Evolutionary conservation across 2,113 vertebrate species (phyloP).

Genomic region (Actinemys pallida): DNA sequence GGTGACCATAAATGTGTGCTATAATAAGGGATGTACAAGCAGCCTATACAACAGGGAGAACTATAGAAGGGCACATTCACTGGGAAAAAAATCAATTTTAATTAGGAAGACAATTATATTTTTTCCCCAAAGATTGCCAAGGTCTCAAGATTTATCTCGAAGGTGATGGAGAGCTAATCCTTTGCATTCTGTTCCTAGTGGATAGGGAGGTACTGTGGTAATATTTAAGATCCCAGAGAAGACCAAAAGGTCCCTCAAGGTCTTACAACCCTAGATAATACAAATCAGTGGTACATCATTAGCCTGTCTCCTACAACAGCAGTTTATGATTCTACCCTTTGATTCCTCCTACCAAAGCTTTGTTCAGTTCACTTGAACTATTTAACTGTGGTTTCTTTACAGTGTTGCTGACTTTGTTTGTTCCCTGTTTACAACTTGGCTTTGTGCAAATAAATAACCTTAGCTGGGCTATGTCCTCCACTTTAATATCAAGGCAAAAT

Average conservation of each 20-base stretch:
- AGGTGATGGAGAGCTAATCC: slow-evolving; percentile 71
- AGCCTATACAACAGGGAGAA: slow-evolving; percentile 56
- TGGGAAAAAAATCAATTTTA: slow-evolving; percentile 77
- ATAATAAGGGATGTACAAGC: slow-evolving; percentile 63
- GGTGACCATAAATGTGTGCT: slow-evolving; percentile 66
- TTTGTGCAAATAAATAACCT: background rate
- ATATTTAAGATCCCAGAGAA: slow-evolving; percentile 58
- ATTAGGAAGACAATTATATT: slow-evolving; percentile 80
- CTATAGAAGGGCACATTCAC: slow-evolving; percentile 69
- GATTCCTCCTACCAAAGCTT: slow-evolving; percentile 39
- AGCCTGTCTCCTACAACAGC: slow-evolving; percentile 33
- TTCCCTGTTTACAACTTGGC: background rate
- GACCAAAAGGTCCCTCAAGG: slow-evolving; percentile 56
- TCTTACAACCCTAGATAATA: slow-evolving; percentile 58
- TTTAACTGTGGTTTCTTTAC: background rate
- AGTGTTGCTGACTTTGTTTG: background rate
- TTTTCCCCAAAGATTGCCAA: slow-evolving; percentile 70
- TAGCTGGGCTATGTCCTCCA: background rate
- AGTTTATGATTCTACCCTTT: slow-evolving; percentile 52
- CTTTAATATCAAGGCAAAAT: background rate
- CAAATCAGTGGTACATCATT: slow-evolving; percentile 68
- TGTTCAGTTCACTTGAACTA: background rate
- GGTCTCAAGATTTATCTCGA: slow-evolving; percentile 75
- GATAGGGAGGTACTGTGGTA: slow-evolving; percentile 33
- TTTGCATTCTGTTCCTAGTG: slow-evolving; percentile 54